These are phyloP conservation scores for Aphidius colemani DNA, from an alignment of 2,888 invertebrate genomes.

Conservation along the genomic window DNA sequence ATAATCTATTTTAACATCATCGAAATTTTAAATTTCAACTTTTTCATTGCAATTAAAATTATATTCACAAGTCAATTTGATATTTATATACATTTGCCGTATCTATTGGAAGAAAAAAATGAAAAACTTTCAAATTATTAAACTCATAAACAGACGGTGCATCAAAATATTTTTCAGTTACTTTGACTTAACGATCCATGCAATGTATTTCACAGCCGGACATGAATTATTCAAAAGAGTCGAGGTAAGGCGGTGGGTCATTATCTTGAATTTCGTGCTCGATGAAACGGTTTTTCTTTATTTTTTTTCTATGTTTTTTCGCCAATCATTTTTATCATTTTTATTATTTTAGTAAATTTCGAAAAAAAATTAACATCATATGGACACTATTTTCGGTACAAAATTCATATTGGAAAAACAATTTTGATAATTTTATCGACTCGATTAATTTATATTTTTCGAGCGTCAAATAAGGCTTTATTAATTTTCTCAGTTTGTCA, in stretches of 20 bases:
- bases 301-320: constrained; percentile 16
- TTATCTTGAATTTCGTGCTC: constrained; percentile 37
- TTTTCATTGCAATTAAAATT: too few species aligned
- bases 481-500: not conserved
- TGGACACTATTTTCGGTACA: too few species aligned
- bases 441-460: too few species aligned
- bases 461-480: too few species aligned
- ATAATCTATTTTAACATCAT: too few species aligned
- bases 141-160: constrained; percentile 27
- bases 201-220: constrained; percentile 33
- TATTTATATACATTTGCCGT: not conserved
- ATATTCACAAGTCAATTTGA: constrained; percentile 5
- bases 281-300: constrained; percentile 34
- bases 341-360: too few species aligned
- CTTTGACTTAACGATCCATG: constrained; percentile 36
- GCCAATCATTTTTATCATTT: not conserved
- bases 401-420: too few species aligned
- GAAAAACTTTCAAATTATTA: constrained; percentile 13
- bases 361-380: too few species aligned
- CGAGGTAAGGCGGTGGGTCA: constrained; percentile 36
- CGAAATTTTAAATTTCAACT: too few species aligned
- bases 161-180: constrained; percentile 30
- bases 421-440: too few species aligned
- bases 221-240: constrained; percentile 39
- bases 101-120: not conserved